Base-by-base conservation (phyloP, 2,888 invertebrate species). In the Scaptomyza polygonia region DNA sequence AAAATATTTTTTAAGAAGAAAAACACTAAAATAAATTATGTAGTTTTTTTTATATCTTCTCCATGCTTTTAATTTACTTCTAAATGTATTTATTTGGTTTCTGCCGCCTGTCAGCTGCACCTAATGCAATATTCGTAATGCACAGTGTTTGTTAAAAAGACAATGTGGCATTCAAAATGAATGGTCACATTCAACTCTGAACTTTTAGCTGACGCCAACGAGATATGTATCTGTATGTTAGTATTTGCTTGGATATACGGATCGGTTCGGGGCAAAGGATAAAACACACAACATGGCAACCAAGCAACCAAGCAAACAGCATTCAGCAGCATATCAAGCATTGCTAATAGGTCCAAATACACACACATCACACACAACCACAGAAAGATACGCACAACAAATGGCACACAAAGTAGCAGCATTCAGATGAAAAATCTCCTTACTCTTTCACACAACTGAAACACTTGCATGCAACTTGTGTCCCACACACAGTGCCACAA, bases 171-270 rank as follows among this genome's bases (percentile, higher is more conserved):
- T 42, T 30, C 27, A n/a, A 57, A 68, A 75, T 87, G 70, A 58
- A 69, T 86, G 77, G 76, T 54, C 83, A 48, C 72, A 71, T 87
- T 82, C 86, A 82, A 79, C 82, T 82, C 69, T 82, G 83, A 88
- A 88, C 82, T 83, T 83, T 82, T 64, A 62, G 80, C 86, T 76
- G 65, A 77, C 68, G 73, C 42, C 53, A 62, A 67, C 62, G 32
- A 62, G 49, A 75, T 75, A 67, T 25, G 25, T 25, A 25, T 58
- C 62, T 32, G 42, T 58, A 64, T 32, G 42, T 36, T 47, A 47
- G 39, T 74, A 66, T 62, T 66, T 29, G 42, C 34, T 52, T 48
- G 39, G 49, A 61, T 67, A 49, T 25, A 47, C 56, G 56, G 29
- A 8, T 8, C 42, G 27, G 47, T 48, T 49, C 11, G 25, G 27